Evolutionary conservation across 1,140 invertebrate genomes (phyloP), one percentile per base, ranked within the genome.

Genomic region (Belonocnema kinseyi): DNA sequence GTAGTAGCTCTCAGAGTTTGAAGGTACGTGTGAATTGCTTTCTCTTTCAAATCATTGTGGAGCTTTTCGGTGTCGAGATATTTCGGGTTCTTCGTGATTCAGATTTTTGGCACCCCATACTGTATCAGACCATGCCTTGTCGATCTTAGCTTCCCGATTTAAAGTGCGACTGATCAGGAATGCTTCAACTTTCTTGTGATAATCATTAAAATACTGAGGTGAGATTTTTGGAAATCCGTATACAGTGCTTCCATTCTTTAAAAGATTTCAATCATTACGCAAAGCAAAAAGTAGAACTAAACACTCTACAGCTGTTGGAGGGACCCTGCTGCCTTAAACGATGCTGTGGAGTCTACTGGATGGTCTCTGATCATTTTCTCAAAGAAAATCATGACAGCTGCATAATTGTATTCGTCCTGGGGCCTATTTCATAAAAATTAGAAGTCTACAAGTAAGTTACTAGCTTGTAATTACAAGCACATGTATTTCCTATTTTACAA

Each of bases 211-310:
- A n/a, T 46, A 66, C 77, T 16, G 40, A 78, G 52, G 17, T 78
- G 33, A 14, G 4, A 33, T 19, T 74, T 66, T 76, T 76, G 75
- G 6, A 76, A 33, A n/a, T 71, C 66, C n/a, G 40, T 54, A 58
- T 77, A 73, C 50, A 77, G 46, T 16, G 73, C 33, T 73, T 77
- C 70, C 8, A 77, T 58, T 1, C 33, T 46, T 5, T 76, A 19
- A 14, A 76, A 76, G 26, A 76, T 76, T 50, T 74, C 72, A 66
- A 74, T 78, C 17, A 26, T 52, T 33, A 46, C 33, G 33, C 2
- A 75, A 46, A 78, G 66, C n/a, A 75, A 75, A 54, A 78, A 75
- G 50, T 53, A 21, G 52, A 74, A 75, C 26, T 78, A 52, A 66
- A 78, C 75, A 6, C 50, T 51, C 33, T n/a, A n/a, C n/a, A n/a